A percentile compares a stretch with the other conserved stretches of the same genome.
These are phyloP conservation scores for Brotula barbata DNA, from an alignment of 2,797 vertebrate species.

Conservation along the genomic window DNA sequence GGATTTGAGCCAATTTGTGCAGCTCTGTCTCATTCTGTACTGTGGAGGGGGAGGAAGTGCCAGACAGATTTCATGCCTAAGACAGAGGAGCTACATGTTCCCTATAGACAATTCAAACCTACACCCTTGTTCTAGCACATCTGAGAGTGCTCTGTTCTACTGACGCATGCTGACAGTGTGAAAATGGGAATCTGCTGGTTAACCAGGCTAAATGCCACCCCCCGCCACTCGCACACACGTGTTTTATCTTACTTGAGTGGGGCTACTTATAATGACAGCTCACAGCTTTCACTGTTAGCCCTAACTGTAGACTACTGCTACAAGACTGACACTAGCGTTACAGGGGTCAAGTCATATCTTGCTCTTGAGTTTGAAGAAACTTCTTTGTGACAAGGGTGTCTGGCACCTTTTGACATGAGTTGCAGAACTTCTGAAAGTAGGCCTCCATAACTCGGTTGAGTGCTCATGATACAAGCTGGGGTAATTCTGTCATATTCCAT, in stretches of 20 bases:
- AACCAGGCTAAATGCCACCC: constrained; percentile 58
- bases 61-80: constrained; percentile 74
- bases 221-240: no score
- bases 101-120: constrained; percentile 62
- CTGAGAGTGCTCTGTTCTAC: constrained; percentile 55
- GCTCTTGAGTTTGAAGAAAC: constrained; percentile 37
- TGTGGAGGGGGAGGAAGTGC: constrained; percentile 53
- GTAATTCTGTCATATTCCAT: constrained; percentile 62
- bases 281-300: constrained; percentile 27
- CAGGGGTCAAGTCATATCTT: constrained; percentile 42
- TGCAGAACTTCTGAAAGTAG: constrained; percentile 48
- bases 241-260: constrained; percentile 31
- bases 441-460: constrained; percentile 44
- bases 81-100: constrained; percentile 69
- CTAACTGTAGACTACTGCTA: constrained; percentile 17
- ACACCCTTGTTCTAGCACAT: constrained; percentile 57
- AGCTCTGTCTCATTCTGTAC: constrained; percentile 47
- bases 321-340: constrained; percentile 37
- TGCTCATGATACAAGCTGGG: constrained; percentile 40
- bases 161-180: constrained; percentile 69
- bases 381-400: constrained; percentile 29
- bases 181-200: constrained; percentile 75
- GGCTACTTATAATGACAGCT: constrained; percentile 55
- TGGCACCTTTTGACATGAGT: constrained; percentile 35
- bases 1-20: constrained; percentile 71